Evolutionary conservation across 2,888 invertebrate species (phyloP), one percentile per base, ranked within the genome.

Genomic region (Coecobrya sp.): DNA sequence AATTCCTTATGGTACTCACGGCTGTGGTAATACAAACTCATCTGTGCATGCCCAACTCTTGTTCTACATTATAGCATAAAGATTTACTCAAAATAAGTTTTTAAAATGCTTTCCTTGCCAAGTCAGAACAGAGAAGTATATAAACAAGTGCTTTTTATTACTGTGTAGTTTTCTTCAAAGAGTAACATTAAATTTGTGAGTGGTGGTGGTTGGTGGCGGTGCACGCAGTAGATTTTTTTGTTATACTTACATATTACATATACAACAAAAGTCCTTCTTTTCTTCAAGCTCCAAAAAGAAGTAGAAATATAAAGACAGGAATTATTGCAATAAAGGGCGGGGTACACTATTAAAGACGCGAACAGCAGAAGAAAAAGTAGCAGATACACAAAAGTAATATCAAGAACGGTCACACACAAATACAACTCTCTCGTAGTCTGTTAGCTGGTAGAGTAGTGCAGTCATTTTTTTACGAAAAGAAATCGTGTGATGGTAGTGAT

Each of bases 251-350:
- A 86, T 42, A 45, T 49, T 30, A 70, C 52, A 8, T 16, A 86
- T 30, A 86, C 45, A 73, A 59, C 42, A 87, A 11, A 87, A 87
- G 36, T 82, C 13, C 22, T 84, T 42, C 45, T 76, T 73, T 79
- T 81, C 65, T 88, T 68, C 19, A 45, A 84, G 62, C 84, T 73
- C 19, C 27, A 68, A 27, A 89, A 81, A 82, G 70, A 70, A 81
- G 65, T 16, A 36, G 65, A 84, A 84, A 65, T 84, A 84, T 62
- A 84, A 84, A 84, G 84, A 84, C 84, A 81, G 82, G 70, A 89
- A 89, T 89, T 89, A 89, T 89, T 89, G 89, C 89, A 55, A 89
- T 89, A 82, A 89, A 89, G 89, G 89, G 89, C 89, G 89, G 89
- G 89, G 89, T 82, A 52, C 82, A 68, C 89, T 89, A 89, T 89